Base-by-base conservation (phyloP, 1,140 invertebrate species). In the Aphelinus atriplicis region DNA sequence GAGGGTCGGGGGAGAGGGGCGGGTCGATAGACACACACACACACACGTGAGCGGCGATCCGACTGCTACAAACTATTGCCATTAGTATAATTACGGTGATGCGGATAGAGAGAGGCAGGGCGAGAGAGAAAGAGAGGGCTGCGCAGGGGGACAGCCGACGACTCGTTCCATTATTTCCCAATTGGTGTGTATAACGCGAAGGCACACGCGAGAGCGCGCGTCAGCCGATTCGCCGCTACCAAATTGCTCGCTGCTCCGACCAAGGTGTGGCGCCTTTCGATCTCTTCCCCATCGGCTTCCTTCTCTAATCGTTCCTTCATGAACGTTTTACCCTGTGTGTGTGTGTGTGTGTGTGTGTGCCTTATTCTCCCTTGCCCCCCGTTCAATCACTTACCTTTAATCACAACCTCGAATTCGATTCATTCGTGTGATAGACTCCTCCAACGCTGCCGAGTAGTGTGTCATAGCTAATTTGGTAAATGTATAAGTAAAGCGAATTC, bases 51-150 rank as follows among this genome's bases (percentile, higher is more conserved):
- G 65, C 68, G 26, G 26, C 26, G 26, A 26, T 26, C 56, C 70
- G 78, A 75, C 70, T 66, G 67, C 62, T 73, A 71, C 71, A 77
- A 77, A 77, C 76, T 68, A 77, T 78, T 75, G 71, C 78, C 73
- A 78, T 81, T 79, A 79, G 78, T 77, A 78, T 81, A 78, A 81
- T 81, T 79, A 78, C 73, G 73, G 75, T 77, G 72, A 78, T 80
- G 73, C 70, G 57, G 42, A 48, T 42, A 61, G 69, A 69, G 47
- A 50, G 9, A 5, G 42, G 43, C 3, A 4, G 43, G 58, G 26
- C 26, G 26, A 26, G 26, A 26, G 26, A 26, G 26, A 26, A 26
- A 26, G 26, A 26, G 26, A 26, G n/a, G 26, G 58, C 1, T 43
- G 58, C 3, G 58, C 55, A 60, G 9, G 47, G 63, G 53, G 72